Evolutionary conservation across 1,140 invertebrate genomes (phyloP).

Genomic region (Drosophila murphyi): DNA sequence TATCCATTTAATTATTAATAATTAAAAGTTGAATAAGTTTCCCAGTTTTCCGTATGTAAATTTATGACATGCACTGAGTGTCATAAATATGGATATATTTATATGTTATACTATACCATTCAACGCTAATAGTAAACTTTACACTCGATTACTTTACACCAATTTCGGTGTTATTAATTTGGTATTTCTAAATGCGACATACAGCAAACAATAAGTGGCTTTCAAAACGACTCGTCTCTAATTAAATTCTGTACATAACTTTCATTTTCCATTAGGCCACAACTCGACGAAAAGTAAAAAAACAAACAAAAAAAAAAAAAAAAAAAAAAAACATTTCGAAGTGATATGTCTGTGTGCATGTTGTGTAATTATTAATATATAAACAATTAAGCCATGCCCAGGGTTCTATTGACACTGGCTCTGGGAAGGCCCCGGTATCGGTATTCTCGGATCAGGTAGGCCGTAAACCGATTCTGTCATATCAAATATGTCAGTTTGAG

Average conservation of each 20-base stretch:
- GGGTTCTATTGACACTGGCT: slow-evolving; percentile 3
- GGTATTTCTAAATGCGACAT: too few relatives aligned
- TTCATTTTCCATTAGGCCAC: slow-evolving; percentile 66
- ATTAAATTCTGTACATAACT: slow-evolving; percentile 74
- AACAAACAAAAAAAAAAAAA: background rate
- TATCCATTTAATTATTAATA: too few relatives aligned
- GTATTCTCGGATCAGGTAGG: background rate
- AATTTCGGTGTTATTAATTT: too few relatives aligned
- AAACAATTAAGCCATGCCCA: slow-evolving; percentile 58
- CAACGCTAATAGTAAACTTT: too few relatives aligned
- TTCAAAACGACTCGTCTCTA: slow-evolving; percentile 39
- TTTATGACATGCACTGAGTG: too few relatives aligned
- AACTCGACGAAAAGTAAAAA: background rate
- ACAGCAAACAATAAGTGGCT: slow-evolving; percentile 22
- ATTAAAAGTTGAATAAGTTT: too few relatives aligned
- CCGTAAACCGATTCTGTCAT: slow-evolving; percentile 57
- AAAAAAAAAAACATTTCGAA: slow-evolving; percentile 27
- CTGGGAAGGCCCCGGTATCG: background rate
- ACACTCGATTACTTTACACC: too few relatives aligned
- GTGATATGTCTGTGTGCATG: slow-evolving; percentile 41
- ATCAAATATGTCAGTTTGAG: slow-evolving; percentile 65
- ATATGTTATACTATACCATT: too few relatives aligned
- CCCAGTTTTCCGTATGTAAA: too few relatives aligned
- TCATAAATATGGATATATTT: too few relatives aligned
- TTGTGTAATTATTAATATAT: slow-evolving; percentile 55